Conservation (phyloP, 2,113 vertebrate species). For the Sorex araneus region DNA sequence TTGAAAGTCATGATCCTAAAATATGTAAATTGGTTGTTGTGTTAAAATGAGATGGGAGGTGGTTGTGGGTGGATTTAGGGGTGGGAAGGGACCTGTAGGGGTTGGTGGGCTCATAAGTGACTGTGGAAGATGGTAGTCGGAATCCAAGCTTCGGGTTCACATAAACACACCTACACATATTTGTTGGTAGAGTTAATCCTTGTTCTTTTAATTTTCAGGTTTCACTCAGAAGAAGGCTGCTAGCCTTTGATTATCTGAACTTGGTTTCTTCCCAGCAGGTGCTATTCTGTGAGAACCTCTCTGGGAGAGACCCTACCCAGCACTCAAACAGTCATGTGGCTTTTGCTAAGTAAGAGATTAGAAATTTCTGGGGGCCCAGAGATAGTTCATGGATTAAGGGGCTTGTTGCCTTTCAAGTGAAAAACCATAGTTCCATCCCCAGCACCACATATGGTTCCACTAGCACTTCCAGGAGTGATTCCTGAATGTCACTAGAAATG, state of each 20-base stretch:
- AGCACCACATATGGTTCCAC: too few species aligned
- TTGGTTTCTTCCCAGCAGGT: not conserved
- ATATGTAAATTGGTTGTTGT: conserved; percentile 65
- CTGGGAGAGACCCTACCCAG: not conserved
- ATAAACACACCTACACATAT: not conserved
- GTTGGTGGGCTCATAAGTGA: not conserved
- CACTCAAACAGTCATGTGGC: not conserved
- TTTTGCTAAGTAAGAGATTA: conserved; percentile 22
- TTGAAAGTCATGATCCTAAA: conserved; percentile 62
- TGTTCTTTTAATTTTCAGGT: not conserved
- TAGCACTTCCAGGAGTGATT: too few species aligned
- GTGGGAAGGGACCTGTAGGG: not conserved
- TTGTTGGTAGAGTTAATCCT: conserved; percentile 17
- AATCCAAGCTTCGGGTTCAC: not conserved
- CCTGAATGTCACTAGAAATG: too few species aligned
- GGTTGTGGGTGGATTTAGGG: not conserved
- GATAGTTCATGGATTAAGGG: too few species aligned
- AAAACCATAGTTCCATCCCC: too few species aligned
- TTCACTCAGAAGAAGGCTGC: not conserved
- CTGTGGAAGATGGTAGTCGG: too few species aligned
- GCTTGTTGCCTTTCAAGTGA: too few species aligned
- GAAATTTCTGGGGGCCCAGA: not conserved
- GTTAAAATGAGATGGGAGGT: conserved; percentile 52
- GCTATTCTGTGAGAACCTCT: not conserved
- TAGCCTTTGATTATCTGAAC: conserved; percentile 17